phyloP scores from a whole-genome alignment of 2,888 invertebrate genomes.

The Pteria penguin region DNA sequence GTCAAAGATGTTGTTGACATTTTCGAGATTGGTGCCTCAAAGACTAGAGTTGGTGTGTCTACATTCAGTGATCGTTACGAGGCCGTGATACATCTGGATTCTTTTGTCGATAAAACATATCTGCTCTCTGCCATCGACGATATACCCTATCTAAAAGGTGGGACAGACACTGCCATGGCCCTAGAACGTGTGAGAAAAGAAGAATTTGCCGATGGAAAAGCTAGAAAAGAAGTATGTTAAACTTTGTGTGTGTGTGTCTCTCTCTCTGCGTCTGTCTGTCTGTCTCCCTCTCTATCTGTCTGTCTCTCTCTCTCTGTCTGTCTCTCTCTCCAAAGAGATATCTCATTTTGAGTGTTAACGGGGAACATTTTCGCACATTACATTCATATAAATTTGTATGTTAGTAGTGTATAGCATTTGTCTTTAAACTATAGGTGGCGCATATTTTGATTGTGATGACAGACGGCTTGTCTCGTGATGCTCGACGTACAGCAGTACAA shows the following conservation, averaged over 20 bases:
- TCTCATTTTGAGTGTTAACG: too few species aligned
- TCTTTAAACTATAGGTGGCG: too few species aligned
- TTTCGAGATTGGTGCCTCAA: slow-evolving; percentile 56
- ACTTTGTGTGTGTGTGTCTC: too few species aligned
- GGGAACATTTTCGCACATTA: too few species aligned
- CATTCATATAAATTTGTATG: too few species aligned
- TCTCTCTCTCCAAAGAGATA: too few species aligned
- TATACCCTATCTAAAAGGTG: slow-evolving; percentile 44
- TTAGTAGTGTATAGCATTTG: too few species aligned
- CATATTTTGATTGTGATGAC: slow-evolving; percentile 58
- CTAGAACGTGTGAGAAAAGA: slow-evolving; percentile 45
- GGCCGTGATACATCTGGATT: slow-evolving; percentile 53
- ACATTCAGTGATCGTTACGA: slow-evolving; percentile 57
- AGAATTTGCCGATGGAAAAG: slow-evolving; percentile 37
- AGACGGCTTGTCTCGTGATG: slow-evolving; percentile 55
- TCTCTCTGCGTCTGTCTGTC: too few species aligned
- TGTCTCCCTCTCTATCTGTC: too few species aligned
- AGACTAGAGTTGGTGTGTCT: slow-evolving; percentile 63
- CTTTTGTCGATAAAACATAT: slow-evolving; percentile 34
- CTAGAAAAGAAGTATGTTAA: slow-evolving; percentile 38
- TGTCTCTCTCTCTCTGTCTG: too few species aligned
- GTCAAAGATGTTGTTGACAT: slow-evolving; percentile 55
- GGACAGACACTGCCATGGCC: slow-evolving; percentile 55
- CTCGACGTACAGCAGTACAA: slow-evolving; percentile 38
- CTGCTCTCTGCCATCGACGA: slow-evolving; percentile 48